These are phyloP conservation scores for Littorina saxatilis DNA, from an alignment of 1,140 invertebrate genomes.

Conservation along the genomic window DNA sequence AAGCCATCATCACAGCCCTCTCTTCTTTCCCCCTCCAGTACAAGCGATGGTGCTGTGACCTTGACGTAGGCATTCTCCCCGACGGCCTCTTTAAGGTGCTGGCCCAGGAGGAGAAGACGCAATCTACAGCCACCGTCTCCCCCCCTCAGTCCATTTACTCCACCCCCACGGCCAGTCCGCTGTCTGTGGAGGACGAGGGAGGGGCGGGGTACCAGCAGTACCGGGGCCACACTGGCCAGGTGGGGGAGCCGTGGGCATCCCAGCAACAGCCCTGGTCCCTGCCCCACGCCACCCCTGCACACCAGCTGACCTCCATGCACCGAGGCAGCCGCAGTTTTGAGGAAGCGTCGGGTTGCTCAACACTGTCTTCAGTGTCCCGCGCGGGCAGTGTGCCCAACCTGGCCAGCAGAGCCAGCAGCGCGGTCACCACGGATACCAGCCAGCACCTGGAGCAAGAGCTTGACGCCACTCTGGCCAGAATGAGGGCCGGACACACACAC, in stretches of 20 bases:
- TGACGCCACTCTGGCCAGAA: too few species aligned
- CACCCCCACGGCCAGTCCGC: neutral
- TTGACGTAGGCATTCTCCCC: slow-evolving; percentile 23
- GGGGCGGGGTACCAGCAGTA: neutral
- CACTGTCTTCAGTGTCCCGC: neutral
- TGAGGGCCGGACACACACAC: too few species aligned
- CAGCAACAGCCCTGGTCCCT: neutral
- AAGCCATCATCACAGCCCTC: neutral
- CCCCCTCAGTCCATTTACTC: neutral
- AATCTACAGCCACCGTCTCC: neutral
- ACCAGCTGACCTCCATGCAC: slow-evolving; percentile 10
- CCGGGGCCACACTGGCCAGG: neutral
- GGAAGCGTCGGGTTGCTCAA: neutral
- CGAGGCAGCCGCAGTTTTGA: slow-evolving; percentile 20
- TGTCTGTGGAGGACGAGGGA: neutral
- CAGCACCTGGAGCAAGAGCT: neutral
- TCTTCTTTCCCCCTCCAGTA: slow-evolving; percentile 21
- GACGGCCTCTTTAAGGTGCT: slow-evolving; percentile 5
- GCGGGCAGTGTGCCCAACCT: slow-evolving; percentile 13
- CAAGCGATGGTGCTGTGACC: slow-evolving; percentile 19
- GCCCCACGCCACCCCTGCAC: neutral
- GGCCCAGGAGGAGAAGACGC: slow-evolving; percentile 19
- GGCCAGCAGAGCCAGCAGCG: neutral
- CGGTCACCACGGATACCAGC: neutral
- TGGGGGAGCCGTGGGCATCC: neutral